Evolutionary conservation across 1,140 invertebrate genomes (phyloP).

Genomic region (Sitophilus oryzae): DNA sequence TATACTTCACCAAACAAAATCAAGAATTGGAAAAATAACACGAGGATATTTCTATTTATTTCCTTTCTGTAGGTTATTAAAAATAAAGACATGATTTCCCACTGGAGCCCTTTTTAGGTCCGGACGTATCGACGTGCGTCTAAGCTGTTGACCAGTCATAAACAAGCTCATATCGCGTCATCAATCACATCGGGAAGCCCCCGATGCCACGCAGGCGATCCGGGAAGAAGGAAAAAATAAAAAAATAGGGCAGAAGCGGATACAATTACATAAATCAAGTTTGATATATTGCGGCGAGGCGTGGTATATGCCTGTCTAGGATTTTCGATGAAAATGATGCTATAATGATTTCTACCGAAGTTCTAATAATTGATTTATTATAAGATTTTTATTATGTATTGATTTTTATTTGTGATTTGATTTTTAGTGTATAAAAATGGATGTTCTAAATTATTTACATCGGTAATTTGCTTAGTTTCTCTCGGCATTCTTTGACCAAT

Average conservation of each 20-base stretch:
- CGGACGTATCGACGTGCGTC: constrained; percentile 20
- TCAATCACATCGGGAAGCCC: constrained; percentile 26
- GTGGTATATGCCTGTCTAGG: neutral
- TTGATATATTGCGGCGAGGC: constrained; percentile 27
- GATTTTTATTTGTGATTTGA: too few species aligned
- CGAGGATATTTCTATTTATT: too few species aligned
- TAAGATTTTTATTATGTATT: too few species aligned
- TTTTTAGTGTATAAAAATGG: too few species aligned
- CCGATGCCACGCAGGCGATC: constrained; percentile 1
- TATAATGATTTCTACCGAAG: too few species aligned
- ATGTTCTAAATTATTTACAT: too few species aligned
- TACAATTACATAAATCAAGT: constrained; percentile 40
- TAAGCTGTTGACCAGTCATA: constrained; percentile 28
- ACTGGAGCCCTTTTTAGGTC: constrained; percentile 22
- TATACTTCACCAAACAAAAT: too few species aligned
- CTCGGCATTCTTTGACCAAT: too few species aligned
- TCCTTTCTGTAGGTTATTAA: neutral
- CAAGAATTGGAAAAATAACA: too few species aligned
- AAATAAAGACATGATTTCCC: constrained; percentile 19
- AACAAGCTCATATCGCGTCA: constrained; percentile 25
- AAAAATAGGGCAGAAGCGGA: constrained; percentile 32
- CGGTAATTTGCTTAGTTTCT: too few species aligned
- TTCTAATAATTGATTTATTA: too few species aligned
- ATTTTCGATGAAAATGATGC: too few species aligned
- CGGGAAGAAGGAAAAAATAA: constrained; percentile 12